phyloP scores from a whole-genome alignment of 2,113 vertebrate species.

The Mesocricetus auratus region DNA sequence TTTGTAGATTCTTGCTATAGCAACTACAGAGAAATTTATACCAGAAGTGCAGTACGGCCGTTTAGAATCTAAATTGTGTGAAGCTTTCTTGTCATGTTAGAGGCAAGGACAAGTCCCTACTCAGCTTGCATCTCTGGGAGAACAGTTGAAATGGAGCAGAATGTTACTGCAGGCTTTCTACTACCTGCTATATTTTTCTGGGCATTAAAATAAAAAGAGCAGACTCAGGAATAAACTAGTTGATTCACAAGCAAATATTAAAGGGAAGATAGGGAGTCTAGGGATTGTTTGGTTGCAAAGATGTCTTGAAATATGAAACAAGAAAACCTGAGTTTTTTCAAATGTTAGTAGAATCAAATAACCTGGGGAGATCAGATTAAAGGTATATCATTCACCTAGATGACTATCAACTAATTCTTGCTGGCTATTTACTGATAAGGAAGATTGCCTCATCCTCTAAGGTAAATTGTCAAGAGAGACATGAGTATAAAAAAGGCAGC shows the following conservation, averaged over 20 bases:
- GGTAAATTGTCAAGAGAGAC: conserved; percentile 19
- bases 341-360: conserved; percentile 40
- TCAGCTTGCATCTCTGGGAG: not conserved
- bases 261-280: not conserved
- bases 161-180: not conserved
- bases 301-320: conserved; percentile 50
- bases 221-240: not conserved
- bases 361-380: conserved; percentile 31
- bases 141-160: not conserved
- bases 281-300: conserved; percentile 43
- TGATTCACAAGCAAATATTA: conserved; percentile 35
- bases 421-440: conserved; percentile 41
- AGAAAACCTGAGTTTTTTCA: not conserved
- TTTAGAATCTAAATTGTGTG: conserved; percentile 19
- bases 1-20: conserved; percentile 1
- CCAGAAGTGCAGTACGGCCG: not conserved
- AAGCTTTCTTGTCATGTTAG: not conserved
- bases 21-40: not conserved
- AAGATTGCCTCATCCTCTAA: conserved; percentile 32
- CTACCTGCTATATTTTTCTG: conserved; percentile 16
- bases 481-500: not conserved
- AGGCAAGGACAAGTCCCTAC: not conserved
- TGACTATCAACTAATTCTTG: conserved; percentile 12
- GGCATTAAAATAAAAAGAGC: conserved; percentile 18
- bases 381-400: not conserved